Evolutionary conservation across 2,113 vertebrate species (phyloP), one percentile per base, ranked within the genome.

Genomic region (Furnarius figulus): DNA sequence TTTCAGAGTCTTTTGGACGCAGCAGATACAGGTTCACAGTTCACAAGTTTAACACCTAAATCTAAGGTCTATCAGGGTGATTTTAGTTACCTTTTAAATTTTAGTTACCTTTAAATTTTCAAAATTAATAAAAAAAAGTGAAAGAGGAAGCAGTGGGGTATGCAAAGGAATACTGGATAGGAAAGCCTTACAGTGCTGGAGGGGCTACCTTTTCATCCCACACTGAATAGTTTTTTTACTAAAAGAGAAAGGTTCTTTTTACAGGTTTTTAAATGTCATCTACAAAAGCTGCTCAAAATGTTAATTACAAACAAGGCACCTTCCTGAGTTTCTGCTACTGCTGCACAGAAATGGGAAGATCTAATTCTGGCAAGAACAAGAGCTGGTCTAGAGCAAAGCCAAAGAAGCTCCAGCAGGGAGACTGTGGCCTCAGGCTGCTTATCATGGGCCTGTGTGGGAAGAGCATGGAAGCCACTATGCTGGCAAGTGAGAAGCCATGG

Each of bases 31-130:
- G 9, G 12, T 63, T 79, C 8, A 11, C 0, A 2, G 14, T 24
- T 77, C 28, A 33, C 1, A 2, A 23, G 31, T 53, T 55, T 55
- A 76, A 33, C 5, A 42, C 47, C 35, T 18, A 66, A 71, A 90
- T 21, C 30, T 63, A 31, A 86, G 17, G 8, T 6, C 25, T 42
- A 7, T 46, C 1, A 2, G 49, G 16, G 2, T 83, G 33, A 50
- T 87, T 95, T 77, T 18, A 30, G 9, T 39, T 89, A 39, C 72
- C 52, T 47, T n/a, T 50, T n/a, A n/a, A 35, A 50, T 87, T 95
- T 77, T 18, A 30, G 9, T 39, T 89, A 39, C 72, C 52, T 47
- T n/a, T 50, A n/a, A 37, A 4, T 59, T 59, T 74, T 37, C 21
- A 56, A 31, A 58, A 53, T 23, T 47, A 21, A 47, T 23, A 47